A percentile compares a stretch with the other conserved stretches of the same genome.
Evolutionary conservation across 2,797 vertebrate genomes (phyloP).

Genomic region (Enteromius anoplus): DNA sequence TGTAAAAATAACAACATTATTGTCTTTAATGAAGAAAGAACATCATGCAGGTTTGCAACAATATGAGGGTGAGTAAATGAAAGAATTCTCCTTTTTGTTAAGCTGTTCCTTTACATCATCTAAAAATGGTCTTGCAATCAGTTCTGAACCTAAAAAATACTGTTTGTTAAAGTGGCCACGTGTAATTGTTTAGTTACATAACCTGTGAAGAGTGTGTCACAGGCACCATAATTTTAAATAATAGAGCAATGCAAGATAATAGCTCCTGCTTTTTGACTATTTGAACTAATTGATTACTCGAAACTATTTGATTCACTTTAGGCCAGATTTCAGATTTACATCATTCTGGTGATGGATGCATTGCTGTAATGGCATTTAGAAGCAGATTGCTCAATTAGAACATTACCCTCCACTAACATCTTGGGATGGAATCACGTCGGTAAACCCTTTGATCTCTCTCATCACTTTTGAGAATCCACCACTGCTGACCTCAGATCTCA

Average conservation of each 20-base stretch:
- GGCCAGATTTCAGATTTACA: conserved; percentile 2
- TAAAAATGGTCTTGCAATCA: not conserved
- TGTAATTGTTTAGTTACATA: not conserved
- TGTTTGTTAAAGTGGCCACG: not conserved
- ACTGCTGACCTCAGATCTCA: conserved; percentile 22
- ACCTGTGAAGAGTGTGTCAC: not conserved
- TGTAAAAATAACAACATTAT: not conserved
- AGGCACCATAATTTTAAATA: not conserved
- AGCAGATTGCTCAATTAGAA: not conserved
- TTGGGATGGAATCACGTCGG: not conserved
- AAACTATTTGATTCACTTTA: not conserved
- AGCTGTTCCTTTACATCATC: not conserved
- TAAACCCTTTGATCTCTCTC: conserved; percentile 21
- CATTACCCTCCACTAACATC: conserved; percentile 18
- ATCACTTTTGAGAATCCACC: conserved; percentile 13
- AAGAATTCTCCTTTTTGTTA: not conserved
- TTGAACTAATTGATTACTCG: too few relatives aligned
- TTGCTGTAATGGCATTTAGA: not conserved
- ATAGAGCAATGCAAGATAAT: not conserved
- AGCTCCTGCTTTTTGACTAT: not conserved
- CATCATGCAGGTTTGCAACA: not conserved
- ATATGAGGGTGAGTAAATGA: not conserved
- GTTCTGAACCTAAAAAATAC: not conserved
- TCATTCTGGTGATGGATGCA: not conserved
- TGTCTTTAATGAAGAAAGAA: not conserved